Conservation (phyloP, 2,888 invertebrate species). For the Azorinus chamasolen region DNA sequence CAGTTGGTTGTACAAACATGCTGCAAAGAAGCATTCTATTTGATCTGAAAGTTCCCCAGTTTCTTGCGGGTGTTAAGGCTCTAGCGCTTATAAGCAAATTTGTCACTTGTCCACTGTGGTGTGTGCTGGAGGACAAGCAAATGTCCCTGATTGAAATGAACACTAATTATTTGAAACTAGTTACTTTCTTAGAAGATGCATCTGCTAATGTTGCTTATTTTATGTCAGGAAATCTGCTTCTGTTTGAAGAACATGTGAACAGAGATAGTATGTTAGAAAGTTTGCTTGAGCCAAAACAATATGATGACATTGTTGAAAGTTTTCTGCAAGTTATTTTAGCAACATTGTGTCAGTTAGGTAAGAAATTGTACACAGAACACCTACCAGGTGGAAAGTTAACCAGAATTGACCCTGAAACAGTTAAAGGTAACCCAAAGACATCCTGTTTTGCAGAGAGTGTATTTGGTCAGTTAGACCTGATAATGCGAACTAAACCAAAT, state of each 20-base stretch:
- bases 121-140: slow-evolving; percentile 26
- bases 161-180: slow-evolving; percentile 25
- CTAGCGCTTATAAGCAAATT: slow-evolving; percentile 24
- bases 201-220: slow-evolving; percentile 20
- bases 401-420: background rate
- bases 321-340: slow-evolving; percentile 30
- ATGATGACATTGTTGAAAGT: slow-evolving; percentile 11
- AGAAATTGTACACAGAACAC: slow-evolving; percentile 26
- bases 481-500: slow-evolving; percentile 44
- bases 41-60: slow-evolving; percentile 28
- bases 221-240: slow-evolving; percentile 29
- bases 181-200: slow-evolving; percentile 35
- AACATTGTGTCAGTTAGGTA: slow-evolving; percentile 17
- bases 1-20: slow-evolving; percentile 13
- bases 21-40: slow-evolving; percentile 4
- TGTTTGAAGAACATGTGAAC: slow-evolving; percentile 39
- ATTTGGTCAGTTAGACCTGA: slow-evolving; percentile 17
- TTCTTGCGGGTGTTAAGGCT: slow-evolving; percentile 23
- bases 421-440: slow-evolving; percentile 36
- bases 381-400: slow-evolving; percentile 8
- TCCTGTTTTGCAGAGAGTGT: slow-evolving; percentile 56
- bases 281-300: slow-evolving; percentile 16
- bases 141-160: slow-evolving; percentile 35
- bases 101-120: slow-evolving; percentile 22
- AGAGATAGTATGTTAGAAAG: slow-evolving; percentile 32